phyloP scores from a whole-genome alignment of 1,140 invertebrate species.

The Bacillus rossius region DNA sequence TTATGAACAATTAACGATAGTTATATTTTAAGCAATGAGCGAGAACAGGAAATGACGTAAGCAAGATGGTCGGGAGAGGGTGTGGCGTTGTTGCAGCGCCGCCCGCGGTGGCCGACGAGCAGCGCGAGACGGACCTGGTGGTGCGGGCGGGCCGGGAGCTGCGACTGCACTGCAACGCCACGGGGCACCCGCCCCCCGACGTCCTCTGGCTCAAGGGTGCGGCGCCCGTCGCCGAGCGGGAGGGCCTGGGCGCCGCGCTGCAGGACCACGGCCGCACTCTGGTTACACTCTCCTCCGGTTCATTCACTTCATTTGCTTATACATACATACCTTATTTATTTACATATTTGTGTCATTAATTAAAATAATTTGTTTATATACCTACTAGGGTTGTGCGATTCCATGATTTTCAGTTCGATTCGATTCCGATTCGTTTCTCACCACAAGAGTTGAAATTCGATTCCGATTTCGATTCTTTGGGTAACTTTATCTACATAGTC shows the following conservation, averaged over 20 bases:
- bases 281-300: constrained; percentile 1
- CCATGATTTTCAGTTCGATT: too few relatives aligned
- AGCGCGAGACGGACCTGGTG: background rate
- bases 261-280: constrained; percentile 2
- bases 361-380: too few relatives aligned
- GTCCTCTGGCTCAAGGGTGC: constrained; percentile 20
- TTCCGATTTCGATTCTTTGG: too few relatives aligned
- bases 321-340: too few relatives aligned
- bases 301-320: too few relatives aligned
- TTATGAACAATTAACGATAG: too few relatives aligned
- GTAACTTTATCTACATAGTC: too few relatives aligned
- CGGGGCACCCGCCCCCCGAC: constrained; percentile 15
- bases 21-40: too few relatives aligned
- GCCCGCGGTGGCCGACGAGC: background rate
- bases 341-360: too few relatives aligned
- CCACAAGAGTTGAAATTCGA: too few relatives aligned
- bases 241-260: background rate
- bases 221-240: background rate
- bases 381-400: too few relatives aligned
- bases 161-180: constrained; percentile 17
- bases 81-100: background rate
- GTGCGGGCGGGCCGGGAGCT: constrained; percentile 8
- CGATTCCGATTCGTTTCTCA: too few relatives aligned
- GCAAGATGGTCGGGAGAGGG: background rate
- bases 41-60: background rate